phyloP scores from a whole-genome alignment of 1,140 invertebrate genomes.

The Drosophila trapezifrons region DNA sequence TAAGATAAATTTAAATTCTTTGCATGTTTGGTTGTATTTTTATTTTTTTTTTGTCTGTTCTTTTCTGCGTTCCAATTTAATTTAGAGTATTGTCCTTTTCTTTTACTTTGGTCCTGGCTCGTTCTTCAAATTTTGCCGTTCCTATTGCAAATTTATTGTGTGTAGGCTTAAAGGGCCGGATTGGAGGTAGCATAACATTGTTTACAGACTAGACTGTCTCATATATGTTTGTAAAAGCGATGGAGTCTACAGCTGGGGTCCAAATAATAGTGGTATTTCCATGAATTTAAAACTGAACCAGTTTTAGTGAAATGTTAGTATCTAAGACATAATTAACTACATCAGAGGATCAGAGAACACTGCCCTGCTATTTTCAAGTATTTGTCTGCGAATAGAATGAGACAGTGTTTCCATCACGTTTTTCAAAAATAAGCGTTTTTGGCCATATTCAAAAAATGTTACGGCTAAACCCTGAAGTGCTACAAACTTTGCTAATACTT shows the following conservation, averaged over 20 bases:
- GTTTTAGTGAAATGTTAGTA: too few relatives aligned
- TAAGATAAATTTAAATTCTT: slow-evolving; percentile 77
- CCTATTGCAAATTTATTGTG: slow-evolving; percentile 57
- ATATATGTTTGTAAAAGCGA: slow-evolving; percentile 7
- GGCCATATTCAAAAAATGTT: too few relatives aligned
- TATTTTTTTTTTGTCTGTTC: slow-evolving; percentile 2
- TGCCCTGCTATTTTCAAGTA: too few relatives aligned
- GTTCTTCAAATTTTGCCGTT: slow-evolving; percentile 64
- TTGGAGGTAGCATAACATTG: slow-evolving; percentile 33
- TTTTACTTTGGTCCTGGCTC: slow-evolving; percentile 31
- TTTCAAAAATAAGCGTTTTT: too few relatives aligned
- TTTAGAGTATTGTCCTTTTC: slow-evolving; percentile 45
- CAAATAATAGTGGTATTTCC: background rate
- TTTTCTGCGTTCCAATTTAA: slow-evolving; percentile 31
- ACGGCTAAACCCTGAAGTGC: too few relatives aligned
- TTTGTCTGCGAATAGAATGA: too few relatives aligned
- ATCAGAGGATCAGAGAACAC: too few relatives aligned
- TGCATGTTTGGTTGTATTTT: slow-evolving; percentile 55
- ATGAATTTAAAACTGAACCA: too few relatives aligned
- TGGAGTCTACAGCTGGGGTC: background rate
- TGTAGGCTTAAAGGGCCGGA: slow-evolving; percentile 30
- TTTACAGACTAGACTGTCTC: slow-evolving; percentile 54
- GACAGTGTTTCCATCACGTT: too few relatives aligned
- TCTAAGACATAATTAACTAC: too few relatives aligned
- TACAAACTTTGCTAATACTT: too few relatives aligned